Evolutionary conservation across 2,797 vertebrate genomes (phyloP).

Genomic region (Hypotaenidia philippensis): DNA sequence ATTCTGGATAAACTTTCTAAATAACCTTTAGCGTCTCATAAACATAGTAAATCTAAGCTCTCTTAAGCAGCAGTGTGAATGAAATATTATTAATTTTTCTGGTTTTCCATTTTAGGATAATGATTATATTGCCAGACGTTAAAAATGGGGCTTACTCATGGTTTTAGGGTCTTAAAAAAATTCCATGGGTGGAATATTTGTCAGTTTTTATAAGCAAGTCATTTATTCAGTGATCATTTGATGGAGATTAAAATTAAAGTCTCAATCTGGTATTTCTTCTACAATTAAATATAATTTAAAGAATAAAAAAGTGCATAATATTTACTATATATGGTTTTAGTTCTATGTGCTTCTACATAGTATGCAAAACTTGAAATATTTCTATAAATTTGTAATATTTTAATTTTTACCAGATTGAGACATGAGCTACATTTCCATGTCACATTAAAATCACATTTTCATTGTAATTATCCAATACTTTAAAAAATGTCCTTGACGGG

Average conservation of each 20-base stretch:
- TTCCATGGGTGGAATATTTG: background rate
- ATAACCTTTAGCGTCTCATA: background rate
- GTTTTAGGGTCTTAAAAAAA: background rate
- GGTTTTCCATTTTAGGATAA: background rate
- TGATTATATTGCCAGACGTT: background rate
- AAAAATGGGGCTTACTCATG: background rate
- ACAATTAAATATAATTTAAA: conserved; percentile 18
- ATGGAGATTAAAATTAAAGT: background rate
- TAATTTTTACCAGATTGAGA: background rate
- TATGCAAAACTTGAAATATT: background rate
- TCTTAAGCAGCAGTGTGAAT: background rate
- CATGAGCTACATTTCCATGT: background rate
- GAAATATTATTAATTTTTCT: background rate
- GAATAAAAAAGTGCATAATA: background rate
- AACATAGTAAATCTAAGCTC: background rate
- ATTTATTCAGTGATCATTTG: background rate
- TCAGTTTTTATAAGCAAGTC: background rate
- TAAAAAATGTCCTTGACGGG: background rate
- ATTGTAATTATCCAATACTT: background rate
- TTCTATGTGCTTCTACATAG: background rate
- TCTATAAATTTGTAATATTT: background rate
- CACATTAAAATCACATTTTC: background rate
- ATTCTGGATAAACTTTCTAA: background rate
- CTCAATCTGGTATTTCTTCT: background rate
- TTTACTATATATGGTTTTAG: background rate